Percentiles rank a stretch among this genome's conserved stretches.
Conservation (phyloP, 1,140 invertebrate species). For the Sitobion miscanthi region DNA sequence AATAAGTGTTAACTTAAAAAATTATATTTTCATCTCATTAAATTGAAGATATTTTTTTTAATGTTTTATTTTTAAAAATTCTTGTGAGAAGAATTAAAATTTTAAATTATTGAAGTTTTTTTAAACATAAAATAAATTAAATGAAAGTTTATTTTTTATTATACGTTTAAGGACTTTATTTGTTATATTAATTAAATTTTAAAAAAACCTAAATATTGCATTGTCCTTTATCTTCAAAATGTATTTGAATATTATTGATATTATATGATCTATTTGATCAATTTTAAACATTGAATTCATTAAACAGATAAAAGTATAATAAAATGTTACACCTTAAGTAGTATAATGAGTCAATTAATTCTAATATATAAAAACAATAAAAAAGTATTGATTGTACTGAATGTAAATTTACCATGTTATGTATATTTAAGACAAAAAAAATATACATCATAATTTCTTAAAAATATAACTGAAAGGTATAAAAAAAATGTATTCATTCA, state of each 20-base stretch:
- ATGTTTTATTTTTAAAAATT: neutral
- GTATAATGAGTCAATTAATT: neutral
- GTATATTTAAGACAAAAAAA: neutral
- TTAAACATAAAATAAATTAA: neutral
- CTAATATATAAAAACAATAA: neutral
- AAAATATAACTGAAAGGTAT: neutral
- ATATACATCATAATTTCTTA: neutral
- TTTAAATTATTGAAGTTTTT: neutral
- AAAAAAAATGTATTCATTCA: neutral
- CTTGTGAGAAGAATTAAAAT: neutral
- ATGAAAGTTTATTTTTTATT: neutral
- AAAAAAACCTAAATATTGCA: neutral
- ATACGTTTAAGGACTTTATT: neutral
- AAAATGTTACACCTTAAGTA: neutral
- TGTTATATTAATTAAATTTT: neutral
- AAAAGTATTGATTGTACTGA: neutral
- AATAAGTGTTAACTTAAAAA: neutral
- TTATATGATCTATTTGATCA: neutral
- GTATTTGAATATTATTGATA: neutral
- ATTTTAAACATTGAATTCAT: neutral
- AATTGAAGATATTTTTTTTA: neutral
- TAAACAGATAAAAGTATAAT: neutral
- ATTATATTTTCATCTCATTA: neutral
- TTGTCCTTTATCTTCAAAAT: no score
- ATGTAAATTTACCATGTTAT: neutral